Conservation (phyloP, 2,113 vertebrate genomes). For the Centropus unirufus region DNA sequence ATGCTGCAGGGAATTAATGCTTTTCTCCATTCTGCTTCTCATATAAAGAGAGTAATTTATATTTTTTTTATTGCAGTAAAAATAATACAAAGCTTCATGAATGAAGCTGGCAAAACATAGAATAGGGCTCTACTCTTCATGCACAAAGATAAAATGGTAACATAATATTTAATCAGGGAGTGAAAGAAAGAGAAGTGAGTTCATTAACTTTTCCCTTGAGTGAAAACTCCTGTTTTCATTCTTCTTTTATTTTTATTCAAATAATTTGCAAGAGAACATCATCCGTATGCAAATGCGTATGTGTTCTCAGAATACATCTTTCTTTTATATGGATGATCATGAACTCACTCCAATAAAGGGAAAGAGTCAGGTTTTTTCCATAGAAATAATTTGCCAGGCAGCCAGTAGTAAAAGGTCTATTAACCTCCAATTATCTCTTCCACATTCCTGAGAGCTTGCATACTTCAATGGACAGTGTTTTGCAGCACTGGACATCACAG, state of each 20-base stretch:
- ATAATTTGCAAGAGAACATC: conserved; percentile 59
- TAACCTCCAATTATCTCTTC: conserved; percentile 40
- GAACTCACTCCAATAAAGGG: conserved; percentile 43
- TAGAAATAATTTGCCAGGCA: conserved; percentile 28
- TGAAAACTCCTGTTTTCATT: conserved; percentile 69
- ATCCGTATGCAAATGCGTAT: conserved; percentile 55
- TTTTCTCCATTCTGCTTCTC: conserved; percentile 41
- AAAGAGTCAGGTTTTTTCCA: conserved; percentile 42
- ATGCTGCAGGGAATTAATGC: conserved; percentile 29
- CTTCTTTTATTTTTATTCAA: conserved; percentile 73
- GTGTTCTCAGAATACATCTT: conserved; percentile 55
- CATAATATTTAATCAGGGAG: conserved; percentile 71
- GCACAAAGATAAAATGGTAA: conserved; percentile 66
- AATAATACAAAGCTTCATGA: conserved; percentile 69
- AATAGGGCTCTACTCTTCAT: conserved; percentile 59
- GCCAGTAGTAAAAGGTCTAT: conserved; percentile 40
- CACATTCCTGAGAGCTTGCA: conserved; percentile 1
- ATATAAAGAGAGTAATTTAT: conserved; percentile 43
- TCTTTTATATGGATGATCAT: conserved; percentile 54
- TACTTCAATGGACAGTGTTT: not conserved
- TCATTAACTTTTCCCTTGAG: conserved; percentile 72
- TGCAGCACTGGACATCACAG: not conserved
- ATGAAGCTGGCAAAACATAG: conserved; percentile 67
- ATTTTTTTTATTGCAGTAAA: conserved; percentile 52
- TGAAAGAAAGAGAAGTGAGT: conserved; percentile 69